Percentiles rank a stretch among this genome's conserved stretches.
These are phyloP conservation scores for Nyctibius bracteatus DNA, from an alignment of 2,113 vertebrate species.

Conservation along the genomic window DNA sequence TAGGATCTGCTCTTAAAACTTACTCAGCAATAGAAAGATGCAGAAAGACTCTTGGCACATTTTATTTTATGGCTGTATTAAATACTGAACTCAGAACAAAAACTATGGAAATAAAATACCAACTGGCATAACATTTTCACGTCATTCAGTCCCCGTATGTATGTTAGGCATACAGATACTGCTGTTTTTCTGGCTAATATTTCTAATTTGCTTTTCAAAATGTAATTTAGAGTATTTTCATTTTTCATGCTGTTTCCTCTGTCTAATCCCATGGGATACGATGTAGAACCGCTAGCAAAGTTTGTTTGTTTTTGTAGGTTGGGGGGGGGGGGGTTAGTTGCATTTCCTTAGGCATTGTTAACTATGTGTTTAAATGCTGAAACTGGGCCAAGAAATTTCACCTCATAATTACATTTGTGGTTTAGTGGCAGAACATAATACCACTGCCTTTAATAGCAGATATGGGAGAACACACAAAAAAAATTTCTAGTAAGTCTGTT, in stretches of 20 bases:
- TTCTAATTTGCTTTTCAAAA: not conserved
- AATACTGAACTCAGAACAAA: not conserved
- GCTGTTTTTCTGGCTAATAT: not conserved
- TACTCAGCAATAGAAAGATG: not conserved
- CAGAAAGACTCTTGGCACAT: not conserved
- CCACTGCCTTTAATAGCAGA: not conserved
- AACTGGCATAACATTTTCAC: accelerated
- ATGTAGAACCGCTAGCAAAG: not conserved
- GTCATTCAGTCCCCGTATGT: not conserved
- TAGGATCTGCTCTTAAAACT: not conserved
- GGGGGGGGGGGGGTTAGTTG: not conserved
- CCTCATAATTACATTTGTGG: not conserved
- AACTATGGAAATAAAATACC: not conserved
- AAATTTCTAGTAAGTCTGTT: not conserved
- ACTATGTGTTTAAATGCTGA: not conserved
- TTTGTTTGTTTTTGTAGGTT: conserved; percentile 36
- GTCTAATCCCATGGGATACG: not conserved
- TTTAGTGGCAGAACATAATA: not conserved
- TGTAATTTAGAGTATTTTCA: not conserved
- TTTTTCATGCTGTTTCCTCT: conserved; percentile 37
- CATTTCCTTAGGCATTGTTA: conserved; percentile 44
- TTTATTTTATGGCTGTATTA: not conserved
- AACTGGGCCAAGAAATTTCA: not conserved
- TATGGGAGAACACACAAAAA: not conserved
- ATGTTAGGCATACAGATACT: not conserved